Percentiles rank a stretch among this genome's conserved stretches.
Evolutionary conservation across 2,888 invertebrate genomes (phyloP).

Genomic region (Anthoptus insignis): DNA sequence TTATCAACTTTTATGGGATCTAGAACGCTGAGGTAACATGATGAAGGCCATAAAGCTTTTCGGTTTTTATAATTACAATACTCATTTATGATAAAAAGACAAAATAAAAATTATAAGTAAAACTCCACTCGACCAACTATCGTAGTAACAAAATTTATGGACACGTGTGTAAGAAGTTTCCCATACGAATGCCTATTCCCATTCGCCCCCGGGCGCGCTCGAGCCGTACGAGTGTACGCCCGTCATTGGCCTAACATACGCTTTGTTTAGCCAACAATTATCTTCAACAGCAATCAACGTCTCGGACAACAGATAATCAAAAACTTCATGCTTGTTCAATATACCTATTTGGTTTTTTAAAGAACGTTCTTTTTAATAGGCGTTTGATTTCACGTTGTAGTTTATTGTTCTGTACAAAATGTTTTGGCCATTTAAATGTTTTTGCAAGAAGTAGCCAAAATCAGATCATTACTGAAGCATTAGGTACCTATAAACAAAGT

Average conservation of each 20-base stretch:
- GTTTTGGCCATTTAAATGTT: too few species aligned
- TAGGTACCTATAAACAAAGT: too few species aligned
- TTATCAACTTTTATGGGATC: too few species aligned
- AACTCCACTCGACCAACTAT: background rate
- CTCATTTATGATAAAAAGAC: too few species aligned
- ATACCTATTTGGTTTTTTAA: conserved; percentile 22
- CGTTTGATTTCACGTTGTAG: background rate
- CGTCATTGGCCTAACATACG: conserved; percentile 70
- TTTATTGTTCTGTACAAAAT: background rate
- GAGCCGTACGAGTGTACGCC: conserved; percentile 64
- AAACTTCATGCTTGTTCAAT: conserved; percentile 41
- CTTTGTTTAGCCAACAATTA: conserved; percentile 83
- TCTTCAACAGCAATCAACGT: conserved; percentile 73
- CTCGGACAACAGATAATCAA: conserved; percentile 55
- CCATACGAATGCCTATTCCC: conserved; percentile 67
- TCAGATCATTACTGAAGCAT: too few species aligned
- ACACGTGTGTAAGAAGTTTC: conserved; percentile 55
- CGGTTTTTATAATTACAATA: too few species aligned
- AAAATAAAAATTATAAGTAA: background rate
- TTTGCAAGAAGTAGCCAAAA: too few species aligned
- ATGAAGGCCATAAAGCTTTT: too few species aligned
- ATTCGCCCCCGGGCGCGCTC: conserved; percentile 66
- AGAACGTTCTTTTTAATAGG: conserved; percentile 14
- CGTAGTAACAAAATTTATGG: conserved; percentile 23
- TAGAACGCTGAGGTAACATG: too few species aligned